Base-by-base conservation (phyloP, 2,113 vertebrate genomes). In the Oryzias melastigma region DNA sequence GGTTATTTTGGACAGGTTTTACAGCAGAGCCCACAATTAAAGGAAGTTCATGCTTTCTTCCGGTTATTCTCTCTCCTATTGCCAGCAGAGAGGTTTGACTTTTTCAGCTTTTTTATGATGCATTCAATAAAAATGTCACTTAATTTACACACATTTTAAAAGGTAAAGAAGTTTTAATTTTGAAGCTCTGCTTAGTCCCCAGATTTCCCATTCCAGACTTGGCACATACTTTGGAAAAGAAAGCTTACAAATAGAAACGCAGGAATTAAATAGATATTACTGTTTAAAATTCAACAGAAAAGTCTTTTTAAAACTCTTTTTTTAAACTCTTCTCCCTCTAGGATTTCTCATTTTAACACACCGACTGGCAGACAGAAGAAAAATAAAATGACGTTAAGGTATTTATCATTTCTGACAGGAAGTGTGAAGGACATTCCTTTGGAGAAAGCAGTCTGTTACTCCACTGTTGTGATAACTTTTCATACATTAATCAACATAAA, bases 1-100 rank as follows among this genome's bases (percentile, higher is more conserved):
- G 51, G 61, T 70, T 70, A 59, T 73, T 75, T 58, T 69, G 45
- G 67, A 75, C 61, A 85, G 63, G 85, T 89, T 80, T 75, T 54
- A 79, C 35, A 70, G 40, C 44, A 40, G 62, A 63, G 45, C 20
- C 81, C 92, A 96, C 93, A 96, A 95, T 93, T 67, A 88, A 82
- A 93, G 95, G 94, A 97, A 95, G 91, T 92, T 88, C 85, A 83
- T 62, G 78, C 68, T 76, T 78, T 81, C 70, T 78, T 78, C 73
- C 62, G 65, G 52, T 44, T 46, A 47, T 48, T 76, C 78, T 77
- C 83, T 80, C 43, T 53, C 24, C 50, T 4, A 35, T 49, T 57
- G 57, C 63, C 81, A 78, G 54, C 80, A 74, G 84, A 81, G 71
- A 69, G 53, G 54, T 25, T 58, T 18, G 51, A 53, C 17, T 10